Evolutionary conservation across 2,113 vertebrate genomes (phyloP).

Genomic region (Phaethon lepturus): DNA sequence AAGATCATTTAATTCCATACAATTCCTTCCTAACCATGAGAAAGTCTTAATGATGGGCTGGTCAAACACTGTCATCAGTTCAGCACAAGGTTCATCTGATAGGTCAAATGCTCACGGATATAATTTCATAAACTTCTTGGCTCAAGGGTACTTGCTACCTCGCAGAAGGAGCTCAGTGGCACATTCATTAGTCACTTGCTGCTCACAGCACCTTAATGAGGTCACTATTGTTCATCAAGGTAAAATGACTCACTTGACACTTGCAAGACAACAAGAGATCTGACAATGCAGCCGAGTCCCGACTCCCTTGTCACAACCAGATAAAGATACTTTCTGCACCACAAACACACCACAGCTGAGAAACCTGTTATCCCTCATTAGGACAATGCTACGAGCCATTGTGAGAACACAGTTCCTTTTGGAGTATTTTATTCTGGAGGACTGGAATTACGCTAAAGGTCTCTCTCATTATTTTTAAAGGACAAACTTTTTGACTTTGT

Average conservation of each 20-base stretch:
- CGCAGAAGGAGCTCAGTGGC: neutral
- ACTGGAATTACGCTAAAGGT: neutral
- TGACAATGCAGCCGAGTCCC: neutral
- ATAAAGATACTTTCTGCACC: neutral
- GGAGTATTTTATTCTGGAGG: neutral
- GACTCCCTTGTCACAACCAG: neutral
- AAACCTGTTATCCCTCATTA: neutral
- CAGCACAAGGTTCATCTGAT: neutral
- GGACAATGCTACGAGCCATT: neutral
- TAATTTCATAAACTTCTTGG: neutral
- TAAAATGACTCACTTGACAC: neutral
- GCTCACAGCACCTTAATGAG: neutral
- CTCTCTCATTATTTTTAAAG: neutral
- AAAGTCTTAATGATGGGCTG: neutral
- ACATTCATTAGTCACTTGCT: rapidly evolving
- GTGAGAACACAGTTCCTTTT: neutral
- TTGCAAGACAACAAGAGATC: neutral
- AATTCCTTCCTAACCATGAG: neutral
- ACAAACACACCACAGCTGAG: neutral
- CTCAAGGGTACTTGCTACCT: neutral
- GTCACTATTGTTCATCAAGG: neutral
- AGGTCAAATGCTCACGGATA: neutral
- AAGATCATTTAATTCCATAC: neutral
- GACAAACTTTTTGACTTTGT: neutral
- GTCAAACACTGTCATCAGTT: neutral